Conservation (phyloP, 2,888 invertebrate species). For the Drosophila mimica region DNA sequence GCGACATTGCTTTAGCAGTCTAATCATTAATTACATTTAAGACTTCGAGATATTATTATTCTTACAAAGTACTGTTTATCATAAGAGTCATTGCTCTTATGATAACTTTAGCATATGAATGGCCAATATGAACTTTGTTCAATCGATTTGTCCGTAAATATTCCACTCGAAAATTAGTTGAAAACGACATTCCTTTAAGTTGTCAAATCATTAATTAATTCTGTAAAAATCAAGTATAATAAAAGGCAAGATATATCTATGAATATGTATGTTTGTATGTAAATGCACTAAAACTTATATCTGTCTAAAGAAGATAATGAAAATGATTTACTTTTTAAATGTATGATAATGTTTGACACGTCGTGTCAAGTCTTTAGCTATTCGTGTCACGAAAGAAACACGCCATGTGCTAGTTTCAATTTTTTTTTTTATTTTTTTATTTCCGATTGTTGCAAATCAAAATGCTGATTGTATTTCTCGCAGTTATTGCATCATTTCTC, state of each 20-base stretch:
- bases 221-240: not conserved
- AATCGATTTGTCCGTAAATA: not conserved
- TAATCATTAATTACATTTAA: not conserved
- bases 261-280: not conserved
- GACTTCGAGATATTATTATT: not conserved
- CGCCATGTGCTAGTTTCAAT: not conserved
- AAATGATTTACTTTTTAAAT: not conserved
- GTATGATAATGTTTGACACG: not conserved
- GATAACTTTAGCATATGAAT: not conserved
- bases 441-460: slow-evolving; percentile 12
- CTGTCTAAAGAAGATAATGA: not conserved
- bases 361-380: not conserved
- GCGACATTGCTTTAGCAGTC: not conserved
- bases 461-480: slow-evolving; percentile 37
- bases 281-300: not conserved
- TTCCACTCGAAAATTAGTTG: not conserved
- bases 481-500: slow-evolving; percentile 64
- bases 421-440: not conserved
- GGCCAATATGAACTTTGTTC: not conserved
- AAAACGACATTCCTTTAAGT: not conserved
- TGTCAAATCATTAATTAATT: not conserved
- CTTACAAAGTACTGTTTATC: not conserved
- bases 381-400: not conserved
- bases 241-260: not conserved
- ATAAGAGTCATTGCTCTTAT: not conserved